phyloP scores from a whole-genome alignment of 2,113 vertebrate species.

The Eurystomus gularis region DNA sequence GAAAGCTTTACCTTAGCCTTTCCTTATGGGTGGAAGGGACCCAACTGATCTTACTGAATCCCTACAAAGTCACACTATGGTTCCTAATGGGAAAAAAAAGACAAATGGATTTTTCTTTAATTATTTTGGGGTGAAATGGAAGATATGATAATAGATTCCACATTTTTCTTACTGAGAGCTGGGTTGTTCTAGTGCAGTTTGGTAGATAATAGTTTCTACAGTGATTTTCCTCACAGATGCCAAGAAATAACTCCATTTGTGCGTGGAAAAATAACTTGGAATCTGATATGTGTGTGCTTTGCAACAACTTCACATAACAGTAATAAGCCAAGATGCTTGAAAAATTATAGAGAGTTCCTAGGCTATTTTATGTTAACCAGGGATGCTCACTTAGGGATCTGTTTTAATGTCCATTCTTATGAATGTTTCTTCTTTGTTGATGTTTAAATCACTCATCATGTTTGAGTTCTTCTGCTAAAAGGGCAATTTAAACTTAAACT shows the following conservation, averaged over 20 bases:
- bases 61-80: neutral
- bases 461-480: neutral
- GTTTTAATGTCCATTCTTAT: neutral
- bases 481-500: neutral
- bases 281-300: neutral
- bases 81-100: neutral
- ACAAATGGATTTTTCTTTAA: neutral
- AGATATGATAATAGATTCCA: rapidly evolving
- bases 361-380: neutral
- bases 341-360: neutral
- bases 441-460: neutral
- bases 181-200: neutral
- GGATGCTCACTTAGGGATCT: neutral
- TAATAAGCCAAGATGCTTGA: neutral
- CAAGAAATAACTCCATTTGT: neutral
- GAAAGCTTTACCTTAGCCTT: neutral
- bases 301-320: neutral
- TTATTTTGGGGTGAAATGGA: neutral
- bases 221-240: neutral
- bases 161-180: neutral
- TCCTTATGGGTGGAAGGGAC: neutral
- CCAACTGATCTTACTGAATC: neutral
- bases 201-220: neutral
- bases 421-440: neutral
- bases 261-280: neutral